Evolutionary conservation across 2,888 invertebrate species (phyloP), one percentile per base, ranked within the genome.

Genomic region (Melangyna quadrimaculata): DNA sequence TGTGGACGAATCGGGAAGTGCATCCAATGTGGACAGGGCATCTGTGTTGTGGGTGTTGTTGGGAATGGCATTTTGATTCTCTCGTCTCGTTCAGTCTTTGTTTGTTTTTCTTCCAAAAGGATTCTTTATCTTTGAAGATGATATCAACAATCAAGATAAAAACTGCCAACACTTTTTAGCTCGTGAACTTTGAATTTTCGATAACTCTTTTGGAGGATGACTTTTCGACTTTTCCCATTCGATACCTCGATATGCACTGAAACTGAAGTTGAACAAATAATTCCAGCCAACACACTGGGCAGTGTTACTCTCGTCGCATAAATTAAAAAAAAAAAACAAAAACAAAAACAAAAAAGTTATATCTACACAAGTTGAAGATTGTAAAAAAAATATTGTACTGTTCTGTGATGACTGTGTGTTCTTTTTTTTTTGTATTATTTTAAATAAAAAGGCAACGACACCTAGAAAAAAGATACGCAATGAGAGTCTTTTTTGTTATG

Each of bases 1-100:
- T 71, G 29, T 17, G 91, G 90, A n/a, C 89, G 89, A 29, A 91
- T 89, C 12, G 91, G 91, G 78, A 92, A 92, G 67, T 91, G 92
- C 65, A 90, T 89, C 92, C 91, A 92, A 73, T 92, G 92, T 19
- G 90, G 91, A 55, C 92, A 92, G 6, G 92, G 92, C 91, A 91
- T 90, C 87, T 91, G 91, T 79, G 88, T 89, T 65, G 91, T 90
- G 29, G 90, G 90, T 89, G 89, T 89, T 51, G 90, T 90, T 74
- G 92, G 92, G 73, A 92, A 92, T 71, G 91, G 91, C 91, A 89
- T 89, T 24, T 73, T 87, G 57, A 32, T 5, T 7, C 1, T n/a
- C n/a, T n/a, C n/a, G n/a, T n/a, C 1, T 35, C 7, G 27, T 32
- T 45, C 53, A 65, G 40, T 55, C 53, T 74, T 61, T 19, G 7